Base-by-base conservation (phyloP, 2,797 vertebrate species). In the Leptodactylus fallax region DNA sequence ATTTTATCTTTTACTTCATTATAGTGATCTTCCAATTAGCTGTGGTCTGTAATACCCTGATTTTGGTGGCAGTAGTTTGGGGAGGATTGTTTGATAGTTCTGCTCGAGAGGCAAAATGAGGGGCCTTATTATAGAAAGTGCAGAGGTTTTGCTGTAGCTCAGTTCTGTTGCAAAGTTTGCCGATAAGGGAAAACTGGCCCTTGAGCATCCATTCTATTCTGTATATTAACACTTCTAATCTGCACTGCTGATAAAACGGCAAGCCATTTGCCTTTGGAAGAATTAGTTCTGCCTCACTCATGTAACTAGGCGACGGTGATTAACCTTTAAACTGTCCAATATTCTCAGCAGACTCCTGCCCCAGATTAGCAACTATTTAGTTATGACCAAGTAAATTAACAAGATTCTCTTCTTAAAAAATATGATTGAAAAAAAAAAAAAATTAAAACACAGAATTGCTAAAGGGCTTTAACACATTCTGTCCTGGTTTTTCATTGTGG, bases 21-120 rank as follows among this genome's bases (percentile, higher is more conserved):
- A 98, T 98, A 98, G 98, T 99, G 98, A 99, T 99, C 98, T 99
- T 99, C 98, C 98, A 99, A 99, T 99, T 99, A 99, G 97, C 96
- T 94, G 94, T 95, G 95, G 95, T 97, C 97, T 96, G 97, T 98
- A 99, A 99, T 98, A 98, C 97, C 96, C 96, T 96, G 96, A 96
- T 98, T 98, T 96, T 97, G 96, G 96, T 97, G 97, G 96, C 96
- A 94, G 96, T 95, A 95, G 96, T 95, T 95, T 95, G 95, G 96
- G 95, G 95, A 94, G 97, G 95, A 96, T 95, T 95, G 95, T 94
- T 96, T 94, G 98, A 99, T 99, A 99, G 98, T 99, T 99, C 98
- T 98, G 98, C 97, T 98, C 96, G 97, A 99, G 97, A 99, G 97
- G 97, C 97, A 98, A 98, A 99, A 98, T 97, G 97, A 99, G 98